These are phyloP conservation scores for Parotocinclus haroldoi DNA, from an alignment of 2,797 vertebrate species.

Conservation along the genomic window DNA sequence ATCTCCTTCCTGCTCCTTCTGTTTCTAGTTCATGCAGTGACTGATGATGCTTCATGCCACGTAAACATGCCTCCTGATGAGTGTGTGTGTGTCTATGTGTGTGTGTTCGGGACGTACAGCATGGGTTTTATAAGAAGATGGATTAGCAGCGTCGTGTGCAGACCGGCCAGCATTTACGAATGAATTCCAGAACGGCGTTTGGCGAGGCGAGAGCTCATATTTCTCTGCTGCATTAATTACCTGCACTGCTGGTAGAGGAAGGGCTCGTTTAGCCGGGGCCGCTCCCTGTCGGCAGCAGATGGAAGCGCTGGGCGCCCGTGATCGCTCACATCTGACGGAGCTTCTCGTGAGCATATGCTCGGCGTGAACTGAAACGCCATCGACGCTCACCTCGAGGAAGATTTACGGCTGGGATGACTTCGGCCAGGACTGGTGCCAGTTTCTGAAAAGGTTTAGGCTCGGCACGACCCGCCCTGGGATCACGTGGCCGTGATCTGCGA, in stretches of 20 bases:
- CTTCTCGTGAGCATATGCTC: conserved; percentile 66
- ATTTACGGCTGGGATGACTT: conserved; percentile 19
- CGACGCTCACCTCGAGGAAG: conserved; percentile 25
- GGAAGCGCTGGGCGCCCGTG: conserved; percentile 62
- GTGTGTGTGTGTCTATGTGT: not conserved
- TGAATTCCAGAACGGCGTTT: conserved; percentile 27
- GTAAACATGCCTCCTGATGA: not conserved
- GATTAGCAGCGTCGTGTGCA: conserved; percentile 20
- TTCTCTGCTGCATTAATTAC: conserved; percentile 68
- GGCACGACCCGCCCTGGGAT: not conserved
- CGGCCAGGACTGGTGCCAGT: not conserved
- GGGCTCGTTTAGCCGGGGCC: conserved; percentile 65
- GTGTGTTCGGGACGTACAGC: not conserved
- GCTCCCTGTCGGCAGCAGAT: conserved; percentile 61
- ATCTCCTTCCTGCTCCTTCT: not conserved
- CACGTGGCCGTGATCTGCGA: too few relatives aligned
- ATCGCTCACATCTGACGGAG: conserved; percentile 71
- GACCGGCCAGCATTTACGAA: conserved; percentile 24
- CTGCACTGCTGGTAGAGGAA: conserved; percentile 48
- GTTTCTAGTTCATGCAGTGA: not conserved
- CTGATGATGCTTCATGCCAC: conserved; percentile 6
- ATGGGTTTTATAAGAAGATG: conserved; percentile 11
- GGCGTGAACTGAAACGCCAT: conserved; percentile 44
- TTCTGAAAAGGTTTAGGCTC: not conserved
- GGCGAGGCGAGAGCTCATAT: conserved; percentile 56